Evolutionary conservation across 1,140 invertebrate genomes (phyloP).

Genomic region (Atopsyche davidsoni): DNA sequence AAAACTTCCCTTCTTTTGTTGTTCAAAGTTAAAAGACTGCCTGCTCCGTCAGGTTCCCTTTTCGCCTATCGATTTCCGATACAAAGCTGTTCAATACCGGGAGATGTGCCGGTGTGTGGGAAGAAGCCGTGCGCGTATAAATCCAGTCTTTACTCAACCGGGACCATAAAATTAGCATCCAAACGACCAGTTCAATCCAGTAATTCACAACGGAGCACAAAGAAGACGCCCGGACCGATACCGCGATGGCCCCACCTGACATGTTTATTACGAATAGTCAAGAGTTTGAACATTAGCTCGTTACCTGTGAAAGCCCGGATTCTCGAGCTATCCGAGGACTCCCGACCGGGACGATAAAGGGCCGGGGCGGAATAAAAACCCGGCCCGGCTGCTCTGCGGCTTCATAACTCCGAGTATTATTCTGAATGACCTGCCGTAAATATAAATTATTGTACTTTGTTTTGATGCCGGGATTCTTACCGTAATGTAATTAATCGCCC

Average conservation of each 20-base stretch:
- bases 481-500: no score
- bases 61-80: constrained; percentile 29
- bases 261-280: constrained; percentile 31
- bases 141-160: constrained; percentile 28
- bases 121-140: constrained; percentile 21
- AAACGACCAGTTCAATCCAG: constrained; percentile 30
- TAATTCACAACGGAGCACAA: constrained; percentile 30
- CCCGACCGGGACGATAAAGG: constrained; percentile 16
- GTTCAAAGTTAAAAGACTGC: no score
- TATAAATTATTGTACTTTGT: no score
- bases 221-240: constrained; percentile 28
- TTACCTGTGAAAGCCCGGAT: no score
- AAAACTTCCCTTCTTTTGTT: no score
- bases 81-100: constrained; percentile 19
- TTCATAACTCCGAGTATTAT: no score
- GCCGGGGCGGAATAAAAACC: neutral
- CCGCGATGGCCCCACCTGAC: constrained; percentile 29
- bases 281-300: constrained; percentile 28
- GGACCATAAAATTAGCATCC: constrained; percentile 30
- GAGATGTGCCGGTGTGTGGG: constrained; percentile 2
- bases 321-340: constrained; percentile 14
- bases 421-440: no score
- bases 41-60: neutral
- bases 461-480: no score
- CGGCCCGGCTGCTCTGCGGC: neutral